Percentiles rank a stretch among this genome's conserved stretches.
Conservation (phyloP, 2,113 vertebrate genomes). For the Danionella cerebrum region DNA sequence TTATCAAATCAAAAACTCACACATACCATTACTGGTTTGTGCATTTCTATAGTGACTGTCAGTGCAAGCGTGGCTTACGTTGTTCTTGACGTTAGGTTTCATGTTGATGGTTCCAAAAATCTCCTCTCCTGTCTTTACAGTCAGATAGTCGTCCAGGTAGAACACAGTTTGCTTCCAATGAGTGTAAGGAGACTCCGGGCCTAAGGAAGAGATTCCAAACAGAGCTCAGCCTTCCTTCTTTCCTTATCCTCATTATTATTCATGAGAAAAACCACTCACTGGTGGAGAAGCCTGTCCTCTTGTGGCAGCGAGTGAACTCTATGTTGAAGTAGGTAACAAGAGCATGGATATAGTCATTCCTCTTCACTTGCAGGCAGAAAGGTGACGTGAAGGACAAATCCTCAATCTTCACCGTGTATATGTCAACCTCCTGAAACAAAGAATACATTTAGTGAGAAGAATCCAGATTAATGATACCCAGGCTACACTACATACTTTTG, state of each 20-base stretch:
- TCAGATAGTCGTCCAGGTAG: constrained; percentile 89
- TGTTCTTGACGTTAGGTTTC: constrained; percentile 91
- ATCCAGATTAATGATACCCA: not conserved
- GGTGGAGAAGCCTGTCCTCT: constrained; percentile 89
- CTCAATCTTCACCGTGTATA: constrained; percentile 87
- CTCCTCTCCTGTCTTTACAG: constrained; percentile 88
- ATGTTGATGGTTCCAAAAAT: constrained; percentile 89
- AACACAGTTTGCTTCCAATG: constrained; percentile 96
- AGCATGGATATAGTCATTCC: constrained; percentile 86
- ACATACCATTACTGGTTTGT: no score
- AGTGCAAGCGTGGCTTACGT: constrained; percentile 62
- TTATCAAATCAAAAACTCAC: no score
- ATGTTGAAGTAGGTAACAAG: constrained; percentile 93
- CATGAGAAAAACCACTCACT: constrained; percentile 58
- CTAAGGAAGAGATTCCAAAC: constrained; percentile 42
- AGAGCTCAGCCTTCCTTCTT: not conserved
- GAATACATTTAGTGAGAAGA: not conserved
- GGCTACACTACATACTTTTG: not conserved
- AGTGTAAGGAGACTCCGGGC: constrained; percentile 87
- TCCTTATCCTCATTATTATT: no score
- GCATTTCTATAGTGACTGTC: no score
- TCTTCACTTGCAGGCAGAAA: constrained; percentile 88
- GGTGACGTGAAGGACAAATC: constrained; percentile 89
- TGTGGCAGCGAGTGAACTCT: constrained; percentile 90
- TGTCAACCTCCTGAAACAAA: constrained; percentile 78